Base-by-base conservation (phyloP, 2,888 invertebrate genomes). In the Teleiodes luculella region DNA sequence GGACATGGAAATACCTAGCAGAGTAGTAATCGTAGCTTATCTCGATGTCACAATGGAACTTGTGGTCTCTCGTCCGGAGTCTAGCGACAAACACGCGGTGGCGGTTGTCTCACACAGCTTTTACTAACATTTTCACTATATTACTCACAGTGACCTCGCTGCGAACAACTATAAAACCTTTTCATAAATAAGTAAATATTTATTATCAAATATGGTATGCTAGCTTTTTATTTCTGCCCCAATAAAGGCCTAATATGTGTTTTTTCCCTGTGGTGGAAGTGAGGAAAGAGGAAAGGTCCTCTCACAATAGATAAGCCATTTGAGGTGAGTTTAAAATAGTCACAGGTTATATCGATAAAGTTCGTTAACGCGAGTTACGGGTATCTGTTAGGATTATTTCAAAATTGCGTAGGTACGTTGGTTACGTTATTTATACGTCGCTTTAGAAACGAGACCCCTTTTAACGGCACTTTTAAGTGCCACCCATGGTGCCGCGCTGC, bases 391-490 rank as follows among this genome's bases (percentile, higher is more conserved):
- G 11, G 24, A 20, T 2, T 28, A 20, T 41, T 20, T 16, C 37
- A 33, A 51, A 47, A 52, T 57, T 37, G 54, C 54, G 11, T 43
- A 13, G 28, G 24, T 28, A 43, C 78, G 74, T 70, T 75, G 70
- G 72, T 68, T 71, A 73, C 71, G 84, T 84, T 86, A 88, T 86
- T 85, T 86, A 85, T 86, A 82, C 75, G 79, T 67, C 68, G 81
- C 83, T 80, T 86, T 85, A 83, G 80, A 84, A 76, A 79, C 73
- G 78, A 73, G 74, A 72, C 74, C 79, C 80, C 81, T 82, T 85
- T 86, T 84, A 86, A 83, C 80, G 81, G 81, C 79, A 81, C 72
- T 84, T 86, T 83, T 85, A 86, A 86, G 82, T 86, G 85, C 83
- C 78, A 72, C 69, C 74, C 75, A 72, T 76, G 71, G 69, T 65